phyloP scores from a whole-genome alignment of 2,113 vertebrate genomes.

The Maccullochella peelii region DNA sequence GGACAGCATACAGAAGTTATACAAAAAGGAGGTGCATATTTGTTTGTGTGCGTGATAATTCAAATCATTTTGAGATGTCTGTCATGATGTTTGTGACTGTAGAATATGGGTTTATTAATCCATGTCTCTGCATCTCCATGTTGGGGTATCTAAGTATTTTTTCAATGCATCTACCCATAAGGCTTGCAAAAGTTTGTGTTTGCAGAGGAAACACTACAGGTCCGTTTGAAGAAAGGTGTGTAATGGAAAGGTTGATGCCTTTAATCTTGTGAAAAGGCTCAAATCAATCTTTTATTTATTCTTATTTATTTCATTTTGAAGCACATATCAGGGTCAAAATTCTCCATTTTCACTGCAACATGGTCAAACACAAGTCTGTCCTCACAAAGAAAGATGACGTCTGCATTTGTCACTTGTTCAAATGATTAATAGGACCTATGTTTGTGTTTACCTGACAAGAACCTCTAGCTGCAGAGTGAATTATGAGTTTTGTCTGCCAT shows the following conservation, averaged over 20 bases:
- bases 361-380: background rate
- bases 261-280: background rate
- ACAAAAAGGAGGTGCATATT: constrained; percentile 5
- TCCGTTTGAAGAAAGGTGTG: background rate
- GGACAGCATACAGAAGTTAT: constrained; percentile 4
- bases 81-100: constrained; percentile 2
- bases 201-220: background rate
- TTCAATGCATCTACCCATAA: background rate
- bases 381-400: background rate
- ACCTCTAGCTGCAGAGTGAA: background rate
- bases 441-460: background rate
- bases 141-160: background rate
- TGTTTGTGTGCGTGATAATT: constrained; percentile 16
- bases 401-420: background rate
- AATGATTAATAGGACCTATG: background rate
- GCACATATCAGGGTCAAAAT: background rate
- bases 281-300: background rate
- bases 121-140: constrained; percentile 1
- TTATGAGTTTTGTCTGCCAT: background rate
- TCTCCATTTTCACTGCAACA: background rate
- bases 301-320: background rate
- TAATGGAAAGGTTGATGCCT: too few relatives aligned
- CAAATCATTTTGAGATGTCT: constrained; percentile 8
- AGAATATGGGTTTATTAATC: constrained; percentile 12
- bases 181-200: background rate